Conservation (phyloP, 2,888 invertebrate genomes). For the Beris chalybata region DNA sequence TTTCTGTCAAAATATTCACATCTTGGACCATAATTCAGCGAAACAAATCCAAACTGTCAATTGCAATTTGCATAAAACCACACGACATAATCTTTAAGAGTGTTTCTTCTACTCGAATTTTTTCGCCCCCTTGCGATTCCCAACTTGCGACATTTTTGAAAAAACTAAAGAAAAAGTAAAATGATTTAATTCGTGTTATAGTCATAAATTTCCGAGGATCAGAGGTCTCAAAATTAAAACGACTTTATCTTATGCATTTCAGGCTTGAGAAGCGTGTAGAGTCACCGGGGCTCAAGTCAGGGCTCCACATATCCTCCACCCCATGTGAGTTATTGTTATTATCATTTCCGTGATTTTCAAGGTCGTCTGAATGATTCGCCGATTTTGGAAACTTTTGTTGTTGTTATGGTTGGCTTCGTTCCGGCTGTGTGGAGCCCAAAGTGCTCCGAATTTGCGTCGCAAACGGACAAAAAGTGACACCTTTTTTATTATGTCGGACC, state of each 20-base stretch:
- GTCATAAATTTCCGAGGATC: constrained; percentile 19
- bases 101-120: neutral
- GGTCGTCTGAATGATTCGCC: constrained; percentile 19
- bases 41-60: constrained; percentile 8
- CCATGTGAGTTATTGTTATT: constrained; percentile 25
- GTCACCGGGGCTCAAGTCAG: neutral
- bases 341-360: constrained; percentile 26
- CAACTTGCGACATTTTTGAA: too few relatives aligned
- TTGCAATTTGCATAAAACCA: constrained; percentile 26
- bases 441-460: constrained; percentile 2
- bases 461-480: neutral
- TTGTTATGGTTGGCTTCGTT: neutral
- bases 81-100: constrained; percentile 18
- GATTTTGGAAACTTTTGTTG: constrained; percentile 11
- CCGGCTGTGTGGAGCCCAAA: neutral
- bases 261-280: neutral
- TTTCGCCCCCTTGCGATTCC: too few relatives aligned
- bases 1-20: too few relatives aligned
- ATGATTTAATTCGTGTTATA: too few relatives aligned
- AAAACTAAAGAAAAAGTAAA: too few relatives aligned
- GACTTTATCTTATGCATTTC: constrained; percentile 6
- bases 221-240: constrained; percentile 13
- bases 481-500: neutral
- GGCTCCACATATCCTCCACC: constrained; percentile 13
- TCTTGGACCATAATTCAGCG: too few relatives aligned